Percentiles rank a stretch among this genome's conserved stretches.
Conservation (phyloP, 2,888 invertebrate genomes). For the Elmis aenea region DNA sequence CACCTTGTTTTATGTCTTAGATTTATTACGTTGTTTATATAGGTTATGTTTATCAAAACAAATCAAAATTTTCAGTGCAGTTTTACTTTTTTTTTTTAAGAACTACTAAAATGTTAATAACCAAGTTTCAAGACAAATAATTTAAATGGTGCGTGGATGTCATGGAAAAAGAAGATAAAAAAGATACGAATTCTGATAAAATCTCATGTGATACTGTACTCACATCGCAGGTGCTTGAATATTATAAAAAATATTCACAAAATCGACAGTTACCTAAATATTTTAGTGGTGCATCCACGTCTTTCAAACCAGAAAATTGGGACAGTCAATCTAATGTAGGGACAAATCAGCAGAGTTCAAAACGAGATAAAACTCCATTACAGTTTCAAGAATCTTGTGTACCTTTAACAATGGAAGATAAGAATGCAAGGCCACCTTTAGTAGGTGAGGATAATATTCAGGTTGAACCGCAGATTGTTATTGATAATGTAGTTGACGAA, state of each 20-base stretch:
- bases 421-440: constrained; percentile 43
- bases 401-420: constrained; percentile 29
- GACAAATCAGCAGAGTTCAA: constrained; percentile 4
- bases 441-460: constrained; percentile 34
- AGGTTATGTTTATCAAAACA: constrained; percentile 8
- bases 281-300: constrained; percentile 47
- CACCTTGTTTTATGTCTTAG: too few relatives aligned
- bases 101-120: too few relatives aligned
- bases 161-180: too few relatives aligned
- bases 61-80: too few relatives aligned
- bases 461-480: constrained; percentile 43
- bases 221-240: constrained; percentile 52
- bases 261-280: constrained; percentile 64
- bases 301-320: constrained; percentile 10
- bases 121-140: too few relatives aligned
- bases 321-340: constrained; percentile 1
- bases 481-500: constrained; percentile 27
- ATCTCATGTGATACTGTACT: constrained; percentile 22
- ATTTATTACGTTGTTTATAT: constrained; percentile 4
- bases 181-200: too few relatives aligned
- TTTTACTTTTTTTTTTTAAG: too few relatives aligned
- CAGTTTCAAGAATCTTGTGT: constrained; percentile 12
- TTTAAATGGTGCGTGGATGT: too few relatives aligned
- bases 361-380: background rate
- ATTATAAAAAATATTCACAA: constrained; percentile 64